Base-by-base conservation (phyloP, 2,888 invertebrate genomes). In the Caenorhabditis sp. region DNA sequence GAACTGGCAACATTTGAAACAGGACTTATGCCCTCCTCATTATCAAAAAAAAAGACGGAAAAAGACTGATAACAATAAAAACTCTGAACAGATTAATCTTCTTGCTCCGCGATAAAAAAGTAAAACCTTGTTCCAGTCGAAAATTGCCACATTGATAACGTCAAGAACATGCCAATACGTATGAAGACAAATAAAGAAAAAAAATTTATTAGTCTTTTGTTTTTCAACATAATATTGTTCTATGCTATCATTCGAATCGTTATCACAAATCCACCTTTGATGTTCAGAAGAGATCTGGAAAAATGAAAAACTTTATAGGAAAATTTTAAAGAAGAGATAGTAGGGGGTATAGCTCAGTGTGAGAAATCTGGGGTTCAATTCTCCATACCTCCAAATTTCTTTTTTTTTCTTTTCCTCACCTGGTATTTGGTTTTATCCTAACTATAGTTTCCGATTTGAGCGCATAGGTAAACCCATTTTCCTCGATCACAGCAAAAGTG, bases 251-350 rank as follows among this genome's bases (percentile, higher is more conserved):
- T 78, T 52, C 73, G 58, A 63, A 78, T 73, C 31, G 78, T 73
- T 64, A 78, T 67, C n/a, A 66, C 78, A 61, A 72, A 73, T 36
- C 78, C 78, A 50, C 69, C 67, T 31, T 72, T 72, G 57, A 78
- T 58, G 53, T 73, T 73, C 14, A 78, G 62, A 38, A 65, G 70
- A 20, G 67, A 70, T 63, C 77, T 75, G 65, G n/a, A n/a, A 57
- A 77, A 70, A n/a, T n/a, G n/a, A n/a, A n/a, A n/a, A n/a, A n/a
- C n/a, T n/a, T n/a, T n/a, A n/a, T n/a, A n/a, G n/a, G n/a, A 31
- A 31, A 31, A 7, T 31, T 7, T 31, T 10, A 31, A 4, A 7
- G 31, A 7, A 7, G 5, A 31, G 10, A 31, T 31, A 10, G 4
- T 4, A 7, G 31, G 31, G 25, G 26, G 36, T 23, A 59, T 20